Base-by-base conservation (phyloP, 2,113 vertebrate genomes). In the Argyrosomus japonicus region DNA sequence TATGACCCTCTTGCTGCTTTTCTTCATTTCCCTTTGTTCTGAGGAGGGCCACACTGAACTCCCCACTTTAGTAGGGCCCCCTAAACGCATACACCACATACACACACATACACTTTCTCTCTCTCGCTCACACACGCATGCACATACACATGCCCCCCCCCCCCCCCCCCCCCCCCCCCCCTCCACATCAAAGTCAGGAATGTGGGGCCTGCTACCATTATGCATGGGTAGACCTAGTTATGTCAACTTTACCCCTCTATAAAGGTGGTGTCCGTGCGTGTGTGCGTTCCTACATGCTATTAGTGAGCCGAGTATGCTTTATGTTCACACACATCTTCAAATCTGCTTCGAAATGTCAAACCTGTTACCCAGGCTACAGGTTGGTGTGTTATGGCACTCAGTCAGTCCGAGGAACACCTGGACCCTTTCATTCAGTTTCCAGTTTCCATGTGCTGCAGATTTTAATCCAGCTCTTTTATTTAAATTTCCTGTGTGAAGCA, bases 181-280 rank as follows among this genome's bases (percentile, higher is more conserved):
- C 32, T n/a, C 36, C 72, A 82, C 89, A 87, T 92, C 90, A 93
- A 92, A 93, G 92, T 73, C 69, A 91, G 83, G 89, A 91, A 90
- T 89, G 85, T 56, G 70, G 75, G 79, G 53, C 83, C 68, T 73
- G 86, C 47, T 77, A 29, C 84, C 61, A 82, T 89, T 86, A 85
- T 83, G 68, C 68, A 79, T 48, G 81, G 76, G 15, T 77, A 82
- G 82, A 75, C 64, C 79, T 75, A 78, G 56, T 91, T 81, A 81
- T 88, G 90, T 85, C 82, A 82, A 75, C 75, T 82, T 77, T 70
- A 60, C 40, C 81, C 78, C 45, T 58, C 51, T 64, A n/a, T 81
- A 61, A 53, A 76, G 32, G 45, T 18, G 1, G 79, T 27, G 57
- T 27, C 1, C 65, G 45, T 75, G 68, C 6, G 21, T 74, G 68